Percentiles rank a stretch among this genome's conserved stretches.
phyloP scores from a whole-genome alignment of 2,797 vertebrate species.

The Adrianichthys oophorus region DNA sequence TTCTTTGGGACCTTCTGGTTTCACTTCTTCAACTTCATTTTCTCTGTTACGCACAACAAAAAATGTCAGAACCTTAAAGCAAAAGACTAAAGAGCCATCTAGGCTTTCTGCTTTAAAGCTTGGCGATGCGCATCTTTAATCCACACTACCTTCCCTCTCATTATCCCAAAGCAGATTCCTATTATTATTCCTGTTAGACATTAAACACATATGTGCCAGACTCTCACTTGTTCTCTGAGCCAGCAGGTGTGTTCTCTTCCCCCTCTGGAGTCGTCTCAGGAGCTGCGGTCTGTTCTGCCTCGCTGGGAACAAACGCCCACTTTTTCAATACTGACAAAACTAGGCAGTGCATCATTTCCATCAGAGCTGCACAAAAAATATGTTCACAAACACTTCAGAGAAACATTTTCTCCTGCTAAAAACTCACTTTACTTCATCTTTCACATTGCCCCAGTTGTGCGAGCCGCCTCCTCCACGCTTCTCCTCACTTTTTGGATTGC shows the following conservation, averaged over 20 bases:
- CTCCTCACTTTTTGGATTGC: conserved; percentile 92
- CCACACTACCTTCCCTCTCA: accelerated
- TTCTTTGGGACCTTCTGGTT: conserved; percentile 96
- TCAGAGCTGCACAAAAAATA: too few relatives aligned
- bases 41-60: conserved; percentile 78
- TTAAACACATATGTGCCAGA: conserved; percentile 1
- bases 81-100: conserved; percentile 22
- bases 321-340: conserved; percentile 10
- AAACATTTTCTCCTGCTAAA: conserved; percentile 8
- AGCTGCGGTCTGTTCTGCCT: conserved; percentile 88
- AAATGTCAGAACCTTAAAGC: conserved; percentile 17
- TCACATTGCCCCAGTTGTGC: conserved; percentile 95
- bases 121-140: conserved; percentile 11
- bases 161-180: background rate
- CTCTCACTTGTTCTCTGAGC: conserved; percentile 98
- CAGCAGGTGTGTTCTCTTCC: conserved; percentile 89
- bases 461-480: conserved; percentile 91
- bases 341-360: too few relatives aligned
- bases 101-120: conserved; percentile 26
- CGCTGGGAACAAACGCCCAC: conserved; percentile 75
- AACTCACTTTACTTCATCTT: conserved; percentile 94
- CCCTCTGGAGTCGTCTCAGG: conserved; percentile 91
- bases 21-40: conserved; percentile 96
- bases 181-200: background rate
- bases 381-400: background rate